Percentiles rank a stretch among this genome's conserved stretches.
phyloP scores from a whole-genome alignment of 2,113 vertebrate species.

The Echinops telfairi region DNA sequence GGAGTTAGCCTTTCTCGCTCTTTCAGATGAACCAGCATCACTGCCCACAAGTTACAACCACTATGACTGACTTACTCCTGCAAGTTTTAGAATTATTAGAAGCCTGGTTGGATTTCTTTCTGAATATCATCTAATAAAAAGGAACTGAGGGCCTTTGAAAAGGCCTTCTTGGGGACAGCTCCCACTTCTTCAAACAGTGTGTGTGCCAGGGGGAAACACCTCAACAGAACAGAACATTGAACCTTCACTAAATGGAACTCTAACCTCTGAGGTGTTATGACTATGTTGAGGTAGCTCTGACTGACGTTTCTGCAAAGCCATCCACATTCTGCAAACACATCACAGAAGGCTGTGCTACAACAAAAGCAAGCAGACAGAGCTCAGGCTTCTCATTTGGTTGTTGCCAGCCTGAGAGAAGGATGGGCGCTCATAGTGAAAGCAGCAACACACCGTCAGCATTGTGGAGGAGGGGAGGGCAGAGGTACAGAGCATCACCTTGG shows the following conservation, averaged over 20 bases:
- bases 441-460: neutral
- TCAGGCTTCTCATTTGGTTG: neutral
- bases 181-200: neutral
- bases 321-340: neutral
- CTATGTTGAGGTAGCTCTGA: neutral
- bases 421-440: neutral
- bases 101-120: neutral
- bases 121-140: neutral
- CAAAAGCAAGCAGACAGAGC: too few species aligned
- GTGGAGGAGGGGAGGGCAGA: neutral
- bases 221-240: neutral
- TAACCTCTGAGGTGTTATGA: neutral
- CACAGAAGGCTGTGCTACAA: neutral
- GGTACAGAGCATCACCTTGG: slow-evolving; percentile 89
- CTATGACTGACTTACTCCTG: neutral
- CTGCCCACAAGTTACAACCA: neutral
- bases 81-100: neutral
- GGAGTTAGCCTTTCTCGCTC: neutral
- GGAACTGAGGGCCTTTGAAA: neutral
- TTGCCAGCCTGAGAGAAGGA: neutral
- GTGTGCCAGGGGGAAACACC: neutral
- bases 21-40: neutral
- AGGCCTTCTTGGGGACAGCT: neutral
- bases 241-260: neutral
- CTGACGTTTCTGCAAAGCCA: slow-evolving; percentile 8